Evolutionary conservation across 2,888 invertebrate genomes (phyloP), one percentile per base, ranked within the genome.

Genomic region (Pristionchus entomophagus): DNA sequence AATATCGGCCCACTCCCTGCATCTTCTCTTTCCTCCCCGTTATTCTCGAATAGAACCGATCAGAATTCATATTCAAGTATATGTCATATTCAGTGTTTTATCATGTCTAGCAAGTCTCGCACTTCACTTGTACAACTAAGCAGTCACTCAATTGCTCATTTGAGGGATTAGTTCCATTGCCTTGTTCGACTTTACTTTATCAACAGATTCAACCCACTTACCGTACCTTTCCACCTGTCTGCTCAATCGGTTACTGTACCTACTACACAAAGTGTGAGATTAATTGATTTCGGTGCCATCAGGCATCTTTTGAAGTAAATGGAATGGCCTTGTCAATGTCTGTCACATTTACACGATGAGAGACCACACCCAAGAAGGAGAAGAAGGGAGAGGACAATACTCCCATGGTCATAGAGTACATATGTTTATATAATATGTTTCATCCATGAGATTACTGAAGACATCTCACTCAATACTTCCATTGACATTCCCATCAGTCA

Each of bases 261-360:
- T 73, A 59, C 65, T 69, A 73, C 73, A 73, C 73, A 73, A 73
- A 73, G 73, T 73, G 73, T 73, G 73, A 73, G 73, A 73, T 73
- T 73, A 41, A 73, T 73, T 45, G 26, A 73, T 73, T n/a, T 45
- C 41, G 56, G 73, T 73, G 73, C 73, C 73, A 73, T 73, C 38
- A 19, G 22, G 32, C 35, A 41, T 73, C 26, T 73, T 73, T 73
- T 19, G 73, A 73, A 45, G 41, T 73, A 73, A 73, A 73, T 73
- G 73, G 41, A 41, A 73, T 73, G 73, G 73, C 73, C 73, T 73
- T 73, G 73, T 73, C 73, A 45, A 35, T 73, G 73, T 45, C n/a
- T 73, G 69, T 69, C 38, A 38, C 38, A 73, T 41, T 73, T 41
- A 45, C 41, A 73, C 73, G 41, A 41, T 4, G 73, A 56, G 5